Evolutionary conservation across 2,797 vertebrate genomes (phyloP).

Genomic region (Benthosema pterotum): DNA sequence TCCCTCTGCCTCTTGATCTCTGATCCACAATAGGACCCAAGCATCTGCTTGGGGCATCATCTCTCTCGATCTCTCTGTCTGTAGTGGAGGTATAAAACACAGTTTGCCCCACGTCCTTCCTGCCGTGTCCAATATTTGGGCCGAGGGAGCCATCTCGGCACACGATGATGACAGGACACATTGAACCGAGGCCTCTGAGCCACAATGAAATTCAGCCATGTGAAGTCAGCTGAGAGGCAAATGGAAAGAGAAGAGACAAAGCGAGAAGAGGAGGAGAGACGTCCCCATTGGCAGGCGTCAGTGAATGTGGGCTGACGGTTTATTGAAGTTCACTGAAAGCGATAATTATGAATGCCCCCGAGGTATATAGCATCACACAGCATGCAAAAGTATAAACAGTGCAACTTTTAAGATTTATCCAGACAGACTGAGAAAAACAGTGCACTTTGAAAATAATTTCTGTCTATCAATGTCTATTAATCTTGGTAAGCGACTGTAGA

Average conservation of each 20-base stretch:
- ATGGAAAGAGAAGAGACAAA: constrained; percentile 11
- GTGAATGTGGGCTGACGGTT: neutral
- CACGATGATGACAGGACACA: constrained; percentile 54
- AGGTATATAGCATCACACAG: too few relatives aligned
- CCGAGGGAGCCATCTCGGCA: constrained; percentile 46
- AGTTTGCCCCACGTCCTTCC: constrained; percentile 57
- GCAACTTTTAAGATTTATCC: too few relatives aligned
- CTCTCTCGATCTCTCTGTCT: constrained; percentile 45
- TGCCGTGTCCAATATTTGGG: constrained; percentile 61
- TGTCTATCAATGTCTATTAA: constrained; percentile 29
- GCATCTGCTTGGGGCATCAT: constrained; percentile 74
- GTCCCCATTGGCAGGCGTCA: neutral
- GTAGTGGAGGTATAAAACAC: constrained; percentile 57
- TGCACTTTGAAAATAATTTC: too few relatives aligned
- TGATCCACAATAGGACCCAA: constrained; percentile 32
- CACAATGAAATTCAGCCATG: constrained; percentile 50
- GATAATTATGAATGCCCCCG: constrained; percentile 2
- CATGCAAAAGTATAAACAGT: too few relatives aligned
- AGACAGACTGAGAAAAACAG: too few relatives aligned
- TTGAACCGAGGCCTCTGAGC: constrained; percentile 51
- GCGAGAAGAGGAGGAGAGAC: constrained; percentile 9
- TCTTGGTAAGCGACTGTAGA: constrained; percentile 43
- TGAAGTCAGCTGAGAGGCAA: constrained; percentile 18
- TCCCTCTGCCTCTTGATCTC: constrained; percentile 33
- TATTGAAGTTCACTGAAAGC: constrained; percentile 1